These are phyloP conservation scores for Pseudorhombus dupliciocellatus DNA, from an alignment of 2,113 vertebrate genomes.

Conservation along the genomic window DNA sequence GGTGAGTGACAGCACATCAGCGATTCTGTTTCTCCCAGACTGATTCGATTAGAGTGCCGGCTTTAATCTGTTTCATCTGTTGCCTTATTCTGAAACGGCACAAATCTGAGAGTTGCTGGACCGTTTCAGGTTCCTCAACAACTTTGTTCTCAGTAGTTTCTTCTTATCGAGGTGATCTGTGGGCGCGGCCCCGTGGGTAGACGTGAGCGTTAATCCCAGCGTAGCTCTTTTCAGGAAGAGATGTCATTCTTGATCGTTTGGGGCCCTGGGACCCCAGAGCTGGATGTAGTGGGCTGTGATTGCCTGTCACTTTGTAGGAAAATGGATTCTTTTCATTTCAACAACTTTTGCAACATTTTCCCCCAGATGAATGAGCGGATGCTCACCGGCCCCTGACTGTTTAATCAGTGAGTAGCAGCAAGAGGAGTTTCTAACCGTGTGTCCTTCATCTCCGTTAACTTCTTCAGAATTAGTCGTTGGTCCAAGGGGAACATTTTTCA, in stretches of 20 bases:
- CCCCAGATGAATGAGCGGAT: slow-evolving; percentile 21
- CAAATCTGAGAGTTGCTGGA: neutral
- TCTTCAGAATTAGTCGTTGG: slow-evolving; percentile 26
- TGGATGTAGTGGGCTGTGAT: slow-evolving; percentile 25
- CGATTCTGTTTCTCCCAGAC: slow-evolving; percentile 7
- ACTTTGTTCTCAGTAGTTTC: slow-evolving; percentile 13
- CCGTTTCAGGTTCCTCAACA: neutral
- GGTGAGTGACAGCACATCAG: slow-evolving; percentile 32
- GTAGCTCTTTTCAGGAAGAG: slow-evolving; percentile 15
- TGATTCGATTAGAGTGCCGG: slow-evolving; percentile 21
- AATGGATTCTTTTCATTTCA: slow-evolving; percentile 41
- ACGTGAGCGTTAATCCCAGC: slow-evolving; percentile 11
- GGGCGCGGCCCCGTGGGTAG: neutral
- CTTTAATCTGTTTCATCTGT: neutral
- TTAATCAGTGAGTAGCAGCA: slow-evolving; percentile 49
- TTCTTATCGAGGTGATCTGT: neutral
- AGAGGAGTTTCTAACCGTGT: slow-evolving; percentile 25
- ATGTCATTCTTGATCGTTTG: slow-evolving; percentile 17
- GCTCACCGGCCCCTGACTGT: slow-evolving; percentile 28
- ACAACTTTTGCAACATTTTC: slow-evolving; percentile 22
- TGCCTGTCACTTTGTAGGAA: slow-evolving; percentile 39
- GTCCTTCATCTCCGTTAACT: slow-evolving; percentile 37
- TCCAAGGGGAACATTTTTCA: slow-evolving; percentile 50
- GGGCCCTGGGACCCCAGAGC: slow-evolving; percentile 19
- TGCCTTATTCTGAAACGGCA: slow-evolving; percentile 9